Base-by-base conservation (phyloP, 2,113 vertebrate genomes). In the Thymallus thymallus region DNA sequence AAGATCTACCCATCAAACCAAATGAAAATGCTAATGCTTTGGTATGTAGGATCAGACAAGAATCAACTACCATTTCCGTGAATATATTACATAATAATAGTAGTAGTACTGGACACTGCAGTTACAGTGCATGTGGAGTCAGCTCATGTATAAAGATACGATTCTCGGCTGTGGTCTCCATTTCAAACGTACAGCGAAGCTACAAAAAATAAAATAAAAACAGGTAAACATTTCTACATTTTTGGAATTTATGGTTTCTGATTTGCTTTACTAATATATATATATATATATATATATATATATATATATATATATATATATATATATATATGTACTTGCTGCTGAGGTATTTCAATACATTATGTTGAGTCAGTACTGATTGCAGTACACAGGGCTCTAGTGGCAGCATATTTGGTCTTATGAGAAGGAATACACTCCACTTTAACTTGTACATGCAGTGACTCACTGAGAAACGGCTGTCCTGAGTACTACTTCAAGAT, bases 11-110 rank as follows among this genome's bases (percentile, higher is more conserved):
- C 85, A 91, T 87, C 86, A 88, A 80, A 76, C 85, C 80, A 81
- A 92, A 80, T 75, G 88, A 3, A 83, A 84, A 84, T 85, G 86
- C 86, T 84, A 91, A 92, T 93, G 93, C 94, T 95, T 95, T 94
- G 94, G 94, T 93, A 94, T 94, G 91, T 79, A 88, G 82, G 76
- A 82, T 69, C 72, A 72, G 29, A 30, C 29, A 29, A 32, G 18
- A 66, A 66, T n/a, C 71, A 82, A 78, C 92, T 84, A 91, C 88
- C 58, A 60, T 32, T 32, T 72, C 69, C 72, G 70, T 76, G 75
- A 71, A 71, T 70, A 82, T 76, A 74, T 74, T 3, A 51, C 48
- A 51, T 64, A 64, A n/a, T n/a, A n/a, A 22, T 64, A 64, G 64
- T 85, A 84, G 83, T 84, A 82, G 84, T 88, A 83, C 69, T 81